Percentiles rank a stretch among this genome's conserved stretches.
These are phyloP conservation scores for Slavum lentiscoides DNA, from an alignment of 2,888 invertebrate species.

Conservation along the genomic window DNA sequence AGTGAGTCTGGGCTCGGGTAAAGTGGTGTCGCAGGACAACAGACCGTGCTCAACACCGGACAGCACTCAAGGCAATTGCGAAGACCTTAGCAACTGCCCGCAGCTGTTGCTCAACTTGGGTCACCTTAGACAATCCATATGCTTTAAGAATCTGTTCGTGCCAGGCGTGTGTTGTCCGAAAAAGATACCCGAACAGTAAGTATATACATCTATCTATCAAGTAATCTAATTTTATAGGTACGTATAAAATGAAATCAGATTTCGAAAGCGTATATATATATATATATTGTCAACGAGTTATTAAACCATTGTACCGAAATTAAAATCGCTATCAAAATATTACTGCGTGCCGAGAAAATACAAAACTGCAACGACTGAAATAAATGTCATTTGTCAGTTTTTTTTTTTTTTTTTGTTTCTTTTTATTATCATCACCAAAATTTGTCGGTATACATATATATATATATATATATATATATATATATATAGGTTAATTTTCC, in stretches of 20 bases:
- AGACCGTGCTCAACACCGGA: slow-evolving; percentile 80
- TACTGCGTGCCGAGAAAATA: too few relatives aligned
- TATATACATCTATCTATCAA: background rate
- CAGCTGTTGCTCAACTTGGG: slow-evolving; percentile 79
- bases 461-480: too few relatives aligned
- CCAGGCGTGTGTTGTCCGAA: slow-evolving; percentile 89
- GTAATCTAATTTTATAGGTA: background rate
- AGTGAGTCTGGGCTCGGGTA: slow-evolving; percentile 58
- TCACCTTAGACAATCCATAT: slow-evolving; percentile 81
- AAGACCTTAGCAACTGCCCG: slow-evolving; percentile 86
- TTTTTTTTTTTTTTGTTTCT: too few relatives aligned
- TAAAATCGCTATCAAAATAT: too few relatives aligned
- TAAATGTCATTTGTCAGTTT: too few relatives aligned
- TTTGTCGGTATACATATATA: too few relatives aligned
- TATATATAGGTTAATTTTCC: too few relatives aligned
- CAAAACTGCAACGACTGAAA: too few relatives aligned
- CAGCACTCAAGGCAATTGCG: slow-evolving; percentile 78
- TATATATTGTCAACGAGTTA: too few relatives aligned
- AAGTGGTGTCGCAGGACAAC: slow-evolving; percentile 57
- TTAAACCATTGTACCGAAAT: too few relatives aligned
- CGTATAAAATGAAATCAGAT: background rate
- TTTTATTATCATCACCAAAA: too few relatives aligned
- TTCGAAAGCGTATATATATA: too few relatives aligned
- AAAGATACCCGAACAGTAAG: slow-evolving; percentile 51
- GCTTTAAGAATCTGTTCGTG: slow-evolving; percentile 87